phyloP scores from a whole-genome alignment of 2,888 invertebrate species.

The Agrochola lychnidis region DNA sequence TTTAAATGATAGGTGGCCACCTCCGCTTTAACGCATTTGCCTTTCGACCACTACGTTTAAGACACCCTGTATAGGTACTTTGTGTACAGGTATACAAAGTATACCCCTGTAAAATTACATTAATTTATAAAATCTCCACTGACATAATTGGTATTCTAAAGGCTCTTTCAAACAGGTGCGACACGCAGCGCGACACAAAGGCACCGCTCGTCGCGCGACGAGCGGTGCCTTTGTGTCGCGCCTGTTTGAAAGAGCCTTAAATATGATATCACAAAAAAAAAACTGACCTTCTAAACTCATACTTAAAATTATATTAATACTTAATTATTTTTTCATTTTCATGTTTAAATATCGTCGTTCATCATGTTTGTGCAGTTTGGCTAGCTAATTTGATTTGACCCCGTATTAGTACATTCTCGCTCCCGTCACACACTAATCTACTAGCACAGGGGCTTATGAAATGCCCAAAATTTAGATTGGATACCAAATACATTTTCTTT shows the following conservation, averaged over 20 bases:
- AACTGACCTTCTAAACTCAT: neutral
- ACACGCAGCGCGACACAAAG: no score
- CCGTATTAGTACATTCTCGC: neutral
- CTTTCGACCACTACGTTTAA: no score
- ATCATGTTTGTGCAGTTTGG: neutral
- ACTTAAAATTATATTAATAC: neutral
- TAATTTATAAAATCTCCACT: neutral
- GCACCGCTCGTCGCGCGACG: no score
- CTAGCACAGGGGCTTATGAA: neutral
- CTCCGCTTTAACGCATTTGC: no score
- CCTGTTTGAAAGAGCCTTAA: no score
- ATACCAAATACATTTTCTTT: neutral
- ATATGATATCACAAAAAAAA: neutral
- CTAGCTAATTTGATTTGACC: neutral
- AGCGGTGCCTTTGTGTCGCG: no score
- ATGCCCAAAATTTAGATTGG: neutral
- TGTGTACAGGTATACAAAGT: no score
- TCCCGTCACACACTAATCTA: neutral
- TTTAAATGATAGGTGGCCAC: no score
- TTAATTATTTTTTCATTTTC: neutral
- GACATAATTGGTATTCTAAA: no score
- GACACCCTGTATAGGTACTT: no score
- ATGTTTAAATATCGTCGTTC: neutral
- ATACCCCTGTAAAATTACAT: no score
- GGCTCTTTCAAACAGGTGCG: no score